These are phyloP conservation scores for Phalacrocorax pelagicus DNA, from an alignment of 2,113 vertebrate genomes.

Conservation along the genomic window DNA sequence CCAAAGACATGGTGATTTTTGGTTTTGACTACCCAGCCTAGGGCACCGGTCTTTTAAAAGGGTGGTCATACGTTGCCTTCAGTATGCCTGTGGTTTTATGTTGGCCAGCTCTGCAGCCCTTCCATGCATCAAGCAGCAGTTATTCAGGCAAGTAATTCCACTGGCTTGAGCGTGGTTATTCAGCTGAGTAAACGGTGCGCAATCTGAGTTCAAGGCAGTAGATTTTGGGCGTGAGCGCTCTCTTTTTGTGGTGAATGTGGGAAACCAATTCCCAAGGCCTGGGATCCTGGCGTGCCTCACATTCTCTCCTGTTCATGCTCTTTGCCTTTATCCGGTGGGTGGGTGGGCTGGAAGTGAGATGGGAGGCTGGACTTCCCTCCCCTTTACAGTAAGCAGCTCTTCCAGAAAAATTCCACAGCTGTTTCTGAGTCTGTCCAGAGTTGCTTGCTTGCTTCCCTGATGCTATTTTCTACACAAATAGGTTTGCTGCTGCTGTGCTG, in stretches of 20 bases:
- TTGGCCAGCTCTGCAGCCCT: neutral
- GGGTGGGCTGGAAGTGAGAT: constrained; percentile 10
- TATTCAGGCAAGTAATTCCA: neutral
- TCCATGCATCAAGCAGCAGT: fast-evolving
- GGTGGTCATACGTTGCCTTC: neutral
- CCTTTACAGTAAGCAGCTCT: neutral
- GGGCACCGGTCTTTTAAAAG: neutral
- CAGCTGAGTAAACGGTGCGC: neutral
- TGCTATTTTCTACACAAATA: neutral
- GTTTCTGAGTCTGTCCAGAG: neutral
- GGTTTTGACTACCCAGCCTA: neutral
- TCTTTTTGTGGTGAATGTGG: neutral
- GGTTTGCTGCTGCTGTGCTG: neutral
- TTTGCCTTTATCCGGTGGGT: neutral
- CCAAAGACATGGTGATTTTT: neutral
- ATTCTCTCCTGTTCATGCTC: constrained; percentile 16
- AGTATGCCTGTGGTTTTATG: neutral
- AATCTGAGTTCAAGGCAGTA: neutral
- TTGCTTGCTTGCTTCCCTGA: neutral
- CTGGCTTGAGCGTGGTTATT: neutral
- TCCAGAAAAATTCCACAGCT: constrained; percentile 30
- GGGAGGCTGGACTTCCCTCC: neutral
- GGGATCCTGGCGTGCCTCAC: constrained; percentile 8
- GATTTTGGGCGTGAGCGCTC: neutral
- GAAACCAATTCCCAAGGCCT: neutral